Conservation (phyloP, 2,113 vertebrate species). For the Tricholaema leucomelas region DNA sequence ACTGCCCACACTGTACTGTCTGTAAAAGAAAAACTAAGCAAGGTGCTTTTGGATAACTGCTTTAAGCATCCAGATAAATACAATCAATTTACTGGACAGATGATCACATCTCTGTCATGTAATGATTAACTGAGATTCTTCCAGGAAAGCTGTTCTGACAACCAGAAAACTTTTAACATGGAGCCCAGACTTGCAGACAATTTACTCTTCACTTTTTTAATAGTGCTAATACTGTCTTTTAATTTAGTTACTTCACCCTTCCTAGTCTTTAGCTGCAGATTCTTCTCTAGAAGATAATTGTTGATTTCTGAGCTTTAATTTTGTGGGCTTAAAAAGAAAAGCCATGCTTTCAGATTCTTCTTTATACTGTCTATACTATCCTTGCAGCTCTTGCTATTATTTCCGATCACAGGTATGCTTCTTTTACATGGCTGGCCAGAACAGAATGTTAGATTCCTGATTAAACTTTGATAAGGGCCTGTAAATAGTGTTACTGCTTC, state of each 20-base stretch:
- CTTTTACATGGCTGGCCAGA: not conserved
- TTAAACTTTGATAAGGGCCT: not conserved
- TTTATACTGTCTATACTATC: not conserved
- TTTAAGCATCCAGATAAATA: not conserved
- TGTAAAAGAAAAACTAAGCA: not conserved
- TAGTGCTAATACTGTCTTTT: not conserved
- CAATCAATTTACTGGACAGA: not conserved
- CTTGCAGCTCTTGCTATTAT: not conserved
- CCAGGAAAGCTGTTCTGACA: not conserved
- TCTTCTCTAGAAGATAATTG: not conserved
- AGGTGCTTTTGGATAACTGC: not conserved
- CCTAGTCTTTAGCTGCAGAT: not conserved
- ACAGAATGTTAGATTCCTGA: not conserved
- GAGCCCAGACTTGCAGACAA: not conserved
- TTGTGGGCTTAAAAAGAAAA: not conserved
- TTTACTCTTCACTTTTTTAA: not conserved
- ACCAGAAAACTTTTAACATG: not conserved
- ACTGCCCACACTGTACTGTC: rapidly evolving
- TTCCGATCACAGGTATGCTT: not conserved
- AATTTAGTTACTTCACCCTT: not conserved
- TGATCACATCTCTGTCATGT: not conserved
- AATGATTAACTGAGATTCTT: not conserved
- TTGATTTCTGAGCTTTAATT: not conserved
- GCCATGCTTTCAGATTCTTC: not conserved
- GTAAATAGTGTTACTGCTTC: not conserved